Percentiles rank a stretch among this genome's conserved stretches.
Conservation (phyloP, 1,140 invertebrate genomes). For the Penaeus japonicus region DNA sequence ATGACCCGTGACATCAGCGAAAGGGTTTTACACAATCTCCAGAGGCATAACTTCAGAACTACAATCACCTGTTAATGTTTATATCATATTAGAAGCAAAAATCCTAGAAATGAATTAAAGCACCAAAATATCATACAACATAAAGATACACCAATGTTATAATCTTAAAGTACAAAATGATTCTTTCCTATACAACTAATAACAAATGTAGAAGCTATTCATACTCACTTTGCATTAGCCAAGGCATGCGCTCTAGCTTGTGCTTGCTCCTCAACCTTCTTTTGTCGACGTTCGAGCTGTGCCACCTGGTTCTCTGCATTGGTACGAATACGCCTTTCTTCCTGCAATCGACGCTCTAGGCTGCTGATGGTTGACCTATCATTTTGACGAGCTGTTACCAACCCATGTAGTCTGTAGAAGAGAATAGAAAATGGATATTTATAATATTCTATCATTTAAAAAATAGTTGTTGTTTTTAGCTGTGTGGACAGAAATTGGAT, state of each 20-base stretch:
- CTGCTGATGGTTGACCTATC: constrained; percentile 80
- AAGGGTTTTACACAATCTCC: too few species aligned
- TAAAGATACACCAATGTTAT: too few species aligned
- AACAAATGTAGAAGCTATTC: too few species aligned
- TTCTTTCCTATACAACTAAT: too few species aligned
- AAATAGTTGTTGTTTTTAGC: neutral
- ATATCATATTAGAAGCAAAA: too few species aligned
- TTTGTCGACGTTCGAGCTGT: constrained; percentile 75
- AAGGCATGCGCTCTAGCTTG: constrained; percentile 64
- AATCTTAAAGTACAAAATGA: too few species aligned
- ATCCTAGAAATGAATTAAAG: too few species aligned
- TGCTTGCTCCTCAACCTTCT: constrained; percentile 75
- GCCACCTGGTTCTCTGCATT: constrained; percentile 79
- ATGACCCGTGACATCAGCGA: neutral
- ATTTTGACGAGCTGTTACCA: constrained; percentile 75
- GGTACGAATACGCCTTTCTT: constrained; percentile 80
- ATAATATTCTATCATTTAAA: too few species aligned
- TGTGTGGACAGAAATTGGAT: neutral
- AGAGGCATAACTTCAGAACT: too few species aligned
- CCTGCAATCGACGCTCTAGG: constrained; percentile 81
- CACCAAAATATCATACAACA: too few species aligned
- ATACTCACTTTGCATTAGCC: constrained; percentile 63
- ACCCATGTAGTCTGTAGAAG: constrained; percentile 72
- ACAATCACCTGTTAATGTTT: too few species aligned
- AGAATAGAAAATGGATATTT: constrained; percentile 37